Conservation (phyloP, 2,113 vertebrate genomes). For the Benitochromis conjunctus region DNA sequence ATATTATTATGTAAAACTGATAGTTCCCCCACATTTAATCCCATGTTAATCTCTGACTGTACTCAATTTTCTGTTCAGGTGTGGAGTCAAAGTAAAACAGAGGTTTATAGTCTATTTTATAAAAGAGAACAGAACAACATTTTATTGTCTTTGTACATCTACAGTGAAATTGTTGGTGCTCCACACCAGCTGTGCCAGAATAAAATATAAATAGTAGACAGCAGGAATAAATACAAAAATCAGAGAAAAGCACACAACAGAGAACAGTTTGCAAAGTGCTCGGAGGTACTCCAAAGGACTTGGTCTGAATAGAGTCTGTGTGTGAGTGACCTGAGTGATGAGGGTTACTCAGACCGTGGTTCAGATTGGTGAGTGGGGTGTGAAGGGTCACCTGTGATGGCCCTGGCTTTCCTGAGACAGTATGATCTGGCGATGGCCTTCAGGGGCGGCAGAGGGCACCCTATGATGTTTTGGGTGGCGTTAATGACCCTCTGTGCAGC, state of each 20-base stretch:
- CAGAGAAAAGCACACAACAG: background rate
- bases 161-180: background rate
- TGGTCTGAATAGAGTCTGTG: background rate
- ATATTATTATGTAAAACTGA: background rate
- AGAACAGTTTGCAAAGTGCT: background rate
- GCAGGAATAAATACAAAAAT: background rate
- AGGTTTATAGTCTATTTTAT: background rate
- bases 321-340: background rate
- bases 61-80: background rate
- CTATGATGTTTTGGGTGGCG: background rate
- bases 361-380: background rate
- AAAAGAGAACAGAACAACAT: background rate
- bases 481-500: background rate
- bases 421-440: too few species aligned
- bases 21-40: background rate
- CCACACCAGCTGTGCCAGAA: background rate
- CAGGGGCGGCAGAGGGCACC: fast-evolving
- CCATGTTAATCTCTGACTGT: background rate
- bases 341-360: background rate
- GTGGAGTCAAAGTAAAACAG: background rate
- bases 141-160: background rate
- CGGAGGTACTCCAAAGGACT: background rate
- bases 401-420: too few species aligned
- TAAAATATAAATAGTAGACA: background rate
- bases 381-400: too few species aligned